Percentiles rank a stretch among this genome's conserved stretches.
Evolutionary conservation across 1,140 invertebrate species (phyloP).

Genomic region (Eupristina koningsbergeri): DNA sequence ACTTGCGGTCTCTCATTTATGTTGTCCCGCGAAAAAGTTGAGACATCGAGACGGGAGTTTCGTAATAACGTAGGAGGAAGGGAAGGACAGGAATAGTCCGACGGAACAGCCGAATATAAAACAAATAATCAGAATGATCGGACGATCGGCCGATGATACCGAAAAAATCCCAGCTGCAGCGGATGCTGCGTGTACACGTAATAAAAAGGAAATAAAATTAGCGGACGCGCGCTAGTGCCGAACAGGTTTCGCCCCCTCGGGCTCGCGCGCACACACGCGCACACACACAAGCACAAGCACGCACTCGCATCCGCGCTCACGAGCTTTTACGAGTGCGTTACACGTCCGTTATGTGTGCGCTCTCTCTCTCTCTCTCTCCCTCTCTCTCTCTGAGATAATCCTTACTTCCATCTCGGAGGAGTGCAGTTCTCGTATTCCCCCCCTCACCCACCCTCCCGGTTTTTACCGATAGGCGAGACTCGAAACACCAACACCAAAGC

Average conservation of each 20-base stretch:
- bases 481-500: not conserved
- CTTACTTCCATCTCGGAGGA: not conserved
- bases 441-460: not conserved
- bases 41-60: not conserved
- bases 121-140: not conserved
- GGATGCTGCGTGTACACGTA: not conserved
- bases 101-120: not conserved
- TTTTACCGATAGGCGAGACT: not conserved
- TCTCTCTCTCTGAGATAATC: not conserved
- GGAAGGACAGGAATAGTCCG: not conserved
- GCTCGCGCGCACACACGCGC: not conserved
- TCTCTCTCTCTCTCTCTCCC: no score
- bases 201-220: conserved; percentile 52
- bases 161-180: not conserved
- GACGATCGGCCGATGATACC: not conserved
- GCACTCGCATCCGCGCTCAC: no score
- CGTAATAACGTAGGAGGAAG: not conserved
- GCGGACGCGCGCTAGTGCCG: conserved; percentile 20
- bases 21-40: not conserved
- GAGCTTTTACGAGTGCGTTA: conserved; percentile 29
- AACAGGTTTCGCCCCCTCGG: conserved; percentile 41
- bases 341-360: not conserved
- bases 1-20: no score
- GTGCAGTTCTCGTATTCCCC: not conserved
- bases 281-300: not conserved